These are phyloP conservation scores for Nasonia longicornis DNA, from an alignment of 1,140 invertebrate species.

Conservation along the genomic window DNA sequence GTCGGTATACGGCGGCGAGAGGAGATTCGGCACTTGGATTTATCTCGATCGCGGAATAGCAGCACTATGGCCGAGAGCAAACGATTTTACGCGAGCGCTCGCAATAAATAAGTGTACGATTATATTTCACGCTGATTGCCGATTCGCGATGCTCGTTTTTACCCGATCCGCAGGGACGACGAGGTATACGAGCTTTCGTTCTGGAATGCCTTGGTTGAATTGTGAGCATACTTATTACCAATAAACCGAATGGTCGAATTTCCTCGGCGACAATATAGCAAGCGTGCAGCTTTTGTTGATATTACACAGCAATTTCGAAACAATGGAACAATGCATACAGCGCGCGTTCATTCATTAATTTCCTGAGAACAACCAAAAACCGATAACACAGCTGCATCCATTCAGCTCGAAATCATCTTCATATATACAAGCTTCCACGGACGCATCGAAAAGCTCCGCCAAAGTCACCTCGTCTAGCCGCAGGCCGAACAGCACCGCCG, in stretches of 20 bases:
- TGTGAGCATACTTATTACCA: no score
- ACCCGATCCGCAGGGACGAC: rapidly evolving
- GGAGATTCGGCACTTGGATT: background rate
- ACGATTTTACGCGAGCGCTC: constrained; percentile 9
- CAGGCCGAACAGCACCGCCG: constrained; percentile 38
- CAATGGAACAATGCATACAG: background rate
- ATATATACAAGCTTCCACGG: background rate
- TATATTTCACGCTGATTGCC: background rate
- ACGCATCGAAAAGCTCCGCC: background rate
- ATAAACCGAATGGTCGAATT: no score
- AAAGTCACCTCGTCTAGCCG: background rate
- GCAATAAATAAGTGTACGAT: constrained; percentile 8
- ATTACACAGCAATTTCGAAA: background rate
- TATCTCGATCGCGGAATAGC: constrained; percentile 20
- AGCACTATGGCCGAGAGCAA: background rate
- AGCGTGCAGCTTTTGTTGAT: background rate
- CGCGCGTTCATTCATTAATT: no score
- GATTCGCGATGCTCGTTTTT: background rate
- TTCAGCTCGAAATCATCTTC: background rate
- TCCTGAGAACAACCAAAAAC: background rate
- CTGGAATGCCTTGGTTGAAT: no score
- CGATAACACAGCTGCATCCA: background rate
- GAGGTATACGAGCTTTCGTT: no score
- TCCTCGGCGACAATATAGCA: no score
- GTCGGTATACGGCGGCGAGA: background rate